These are phyloP conservation scores for Probaryconus sp. DNA, from an alignment of 1,140 invertebrate genomes.

Conservation along the genomic window DNA sequence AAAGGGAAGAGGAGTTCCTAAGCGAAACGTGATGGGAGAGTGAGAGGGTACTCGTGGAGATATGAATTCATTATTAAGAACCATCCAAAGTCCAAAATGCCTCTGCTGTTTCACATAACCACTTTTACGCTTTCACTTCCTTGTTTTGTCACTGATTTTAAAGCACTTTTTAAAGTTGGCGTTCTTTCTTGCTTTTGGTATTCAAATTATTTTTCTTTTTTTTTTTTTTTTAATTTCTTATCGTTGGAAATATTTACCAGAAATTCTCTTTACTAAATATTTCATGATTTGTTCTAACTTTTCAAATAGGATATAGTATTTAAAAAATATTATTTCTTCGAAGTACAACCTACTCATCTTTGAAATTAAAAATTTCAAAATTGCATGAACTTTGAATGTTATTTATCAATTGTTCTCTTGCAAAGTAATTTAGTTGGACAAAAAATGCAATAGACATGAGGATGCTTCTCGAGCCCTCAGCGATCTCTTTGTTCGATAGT, in stretches of 20 bases:
- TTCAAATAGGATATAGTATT: too few relatives aligned
- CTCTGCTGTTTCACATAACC: constrained; percentile 64
- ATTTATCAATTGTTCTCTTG: neutral
- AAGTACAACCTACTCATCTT: too few relatives aligned
- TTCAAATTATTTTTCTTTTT: constrained; percentile 1
- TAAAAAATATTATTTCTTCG: too few relatives aligned
- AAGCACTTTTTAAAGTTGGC: neutral
- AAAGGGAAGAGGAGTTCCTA: constrained; percentile 2
- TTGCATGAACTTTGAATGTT: too few relatives aligned
- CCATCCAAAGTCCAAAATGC: constrained; percentile 69
- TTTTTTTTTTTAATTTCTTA: too few relatives aligned
- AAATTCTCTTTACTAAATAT: too few relatives aligned
- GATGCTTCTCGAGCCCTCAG: constrained; percentile 11
- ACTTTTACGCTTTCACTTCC: constrained; percentile 1
- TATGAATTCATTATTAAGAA: constrained; percentile 78
- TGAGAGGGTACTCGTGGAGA: constrained; percentile 65
- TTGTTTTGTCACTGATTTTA: neutral
- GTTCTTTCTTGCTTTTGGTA: neutral
- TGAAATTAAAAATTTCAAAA: too few relatives aligned
- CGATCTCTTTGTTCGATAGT: constrained; percentile 33
- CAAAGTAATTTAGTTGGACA: constrained; percentile 7
- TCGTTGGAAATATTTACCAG: too few relatives aligned
- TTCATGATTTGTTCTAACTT: too few relatives aligned
- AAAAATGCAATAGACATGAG: constrained; percentile 12
- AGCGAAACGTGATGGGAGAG: constrained; percentile 18